Conservation (phyloP, 2,797 vertebrate genomes). For the Gobio occitaniae region DNA sequence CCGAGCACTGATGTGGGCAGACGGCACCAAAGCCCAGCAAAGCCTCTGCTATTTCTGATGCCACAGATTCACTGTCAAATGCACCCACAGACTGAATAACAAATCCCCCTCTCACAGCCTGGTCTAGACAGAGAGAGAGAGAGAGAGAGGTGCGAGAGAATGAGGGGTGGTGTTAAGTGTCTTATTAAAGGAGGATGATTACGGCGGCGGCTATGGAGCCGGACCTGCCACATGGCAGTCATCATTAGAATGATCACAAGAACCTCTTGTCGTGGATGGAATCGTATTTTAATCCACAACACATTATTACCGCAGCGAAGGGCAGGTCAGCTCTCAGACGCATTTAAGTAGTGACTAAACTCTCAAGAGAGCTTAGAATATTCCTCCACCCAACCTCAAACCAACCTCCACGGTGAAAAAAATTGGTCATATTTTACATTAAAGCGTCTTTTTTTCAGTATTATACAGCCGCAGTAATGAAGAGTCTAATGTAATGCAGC, state of each 20-base stretch:
- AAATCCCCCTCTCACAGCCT: constrained; percentile 52
- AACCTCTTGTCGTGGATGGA: constrained; percentile 77
- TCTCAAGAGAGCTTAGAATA: constrained; percentile 81
- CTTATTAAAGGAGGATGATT: constrained; percentile 81
- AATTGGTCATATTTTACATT: constrained; percentile 82
- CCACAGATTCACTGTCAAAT: constrained; percentile 56
- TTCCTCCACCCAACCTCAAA: constrained; percentile 67
- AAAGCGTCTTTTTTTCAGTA: constrained; percentile 77
- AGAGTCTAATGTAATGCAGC: constrained; percentile 91
- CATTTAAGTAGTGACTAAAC: constrained; percentile 81
- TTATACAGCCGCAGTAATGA: constrained; percentile 86
- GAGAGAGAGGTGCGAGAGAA: constrained; percentile 21
- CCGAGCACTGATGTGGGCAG: constrained; percentile 48
- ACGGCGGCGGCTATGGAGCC: constrained; percentile 60
- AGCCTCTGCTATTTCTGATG: constrained; percentile 55
- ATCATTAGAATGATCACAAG: constrained; percentile 79
- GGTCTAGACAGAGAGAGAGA: constrained; percentile 58
- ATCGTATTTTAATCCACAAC: constrained; percentile 78
- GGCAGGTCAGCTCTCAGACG: constrained; percentile 82
- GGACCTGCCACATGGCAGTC: constrained; percentile 73
- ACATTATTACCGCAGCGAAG: constrained; percentile 75
- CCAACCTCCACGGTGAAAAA: constrained; percentile 78
- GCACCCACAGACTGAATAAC: constrained; percentile 51
- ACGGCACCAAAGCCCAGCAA: constrained; percentile 56
- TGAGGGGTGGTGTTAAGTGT: constrained; percentile 75